phyloP scores from a whole-genome alignment of 2,888 invertebrate genomes.

The Stenotaenia linearis region DNA sequence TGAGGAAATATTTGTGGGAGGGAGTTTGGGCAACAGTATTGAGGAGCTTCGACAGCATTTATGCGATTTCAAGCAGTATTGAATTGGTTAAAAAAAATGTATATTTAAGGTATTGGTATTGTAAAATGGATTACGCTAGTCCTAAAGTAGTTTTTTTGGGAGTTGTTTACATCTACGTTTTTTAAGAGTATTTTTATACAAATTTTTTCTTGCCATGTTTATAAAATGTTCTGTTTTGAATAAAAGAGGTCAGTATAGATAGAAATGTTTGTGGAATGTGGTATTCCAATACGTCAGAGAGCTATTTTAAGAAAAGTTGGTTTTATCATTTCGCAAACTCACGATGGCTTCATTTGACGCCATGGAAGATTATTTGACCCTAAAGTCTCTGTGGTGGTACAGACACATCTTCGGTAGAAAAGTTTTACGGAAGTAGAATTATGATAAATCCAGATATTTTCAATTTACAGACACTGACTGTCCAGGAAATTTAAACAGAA shows the following conservation, averaged over 20 bases:
- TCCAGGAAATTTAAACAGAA: too few species aligned
- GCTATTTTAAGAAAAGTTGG: too few species aligned
- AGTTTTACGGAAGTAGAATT: not conserved
- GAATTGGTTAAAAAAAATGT: not conserved
- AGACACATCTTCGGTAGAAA: not conserved
- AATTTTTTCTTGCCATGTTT: not conserved
- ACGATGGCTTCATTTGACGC: not conserved
- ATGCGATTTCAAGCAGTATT: not conserved
- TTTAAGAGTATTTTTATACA: not conserved
- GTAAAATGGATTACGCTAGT: not conserved
- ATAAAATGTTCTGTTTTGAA: not conserved
- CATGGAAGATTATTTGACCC: not conserved
- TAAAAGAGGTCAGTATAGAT: too few species aligned
- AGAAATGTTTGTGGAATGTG: too few species aligned
- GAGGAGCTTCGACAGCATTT: too few species aligned
- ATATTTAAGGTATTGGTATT: not conserved
- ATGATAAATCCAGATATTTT: not conserved
- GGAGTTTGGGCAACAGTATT: too few species aligned
- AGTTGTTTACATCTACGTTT: not conserved
- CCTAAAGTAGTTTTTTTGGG: not conserved
- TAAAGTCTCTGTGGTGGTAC: not conserved
- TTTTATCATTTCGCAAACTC: too few species aligned
- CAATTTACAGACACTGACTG: not conserved
- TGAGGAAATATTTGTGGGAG: too few species aligned
- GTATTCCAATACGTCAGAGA: too few species aligned